Conservation (phyloP, 2,113 vertebrate species). For the Onychostoma macrolepis region DNA sequence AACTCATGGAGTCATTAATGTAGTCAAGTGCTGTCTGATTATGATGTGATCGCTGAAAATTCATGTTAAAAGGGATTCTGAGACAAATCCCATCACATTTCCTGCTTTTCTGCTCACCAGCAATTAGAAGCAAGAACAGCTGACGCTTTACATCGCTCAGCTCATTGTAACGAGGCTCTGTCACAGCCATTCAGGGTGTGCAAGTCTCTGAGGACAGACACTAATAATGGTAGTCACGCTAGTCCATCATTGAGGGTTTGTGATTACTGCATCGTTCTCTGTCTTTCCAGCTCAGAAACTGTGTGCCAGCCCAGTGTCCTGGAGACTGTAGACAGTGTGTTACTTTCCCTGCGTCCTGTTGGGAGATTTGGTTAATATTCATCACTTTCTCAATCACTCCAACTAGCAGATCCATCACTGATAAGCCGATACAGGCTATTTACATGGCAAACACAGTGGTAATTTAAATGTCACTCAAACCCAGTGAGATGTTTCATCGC, state of each 20-base stretch:
- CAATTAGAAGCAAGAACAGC: neutral
- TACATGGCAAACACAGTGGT: conserved; percentile 51
- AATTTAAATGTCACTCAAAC: conserved; percentile 61
- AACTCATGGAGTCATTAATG: neutral
- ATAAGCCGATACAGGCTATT: conserved; percentile 19
- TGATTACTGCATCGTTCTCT: conserved; percentile 23
- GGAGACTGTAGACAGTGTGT: neutral
- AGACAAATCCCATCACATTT: conserved; percentile 13
- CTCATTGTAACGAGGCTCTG: neutral
- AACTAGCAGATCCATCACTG: conserved; percentile 46
- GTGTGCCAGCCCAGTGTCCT: neutral
- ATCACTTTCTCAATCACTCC: conserved; percentile 52
- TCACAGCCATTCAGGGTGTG: neutral
- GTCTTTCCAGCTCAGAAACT: conserved; percentile 50
- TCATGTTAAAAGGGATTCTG: neutral
- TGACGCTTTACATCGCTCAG: neutral
- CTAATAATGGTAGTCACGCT: conserved; percentile 29
- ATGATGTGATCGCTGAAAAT: neutral
- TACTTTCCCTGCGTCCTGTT: neutral
- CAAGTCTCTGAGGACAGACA: neutral
- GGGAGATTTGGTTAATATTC: conserved; percentile 51
- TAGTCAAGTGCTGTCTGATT: neutral
- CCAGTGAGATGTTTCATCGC: conserved; percentile 35
- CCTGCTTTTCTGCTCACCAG: neutral
- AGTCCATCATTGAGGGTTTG: conserved; percentile 37